phyloP scores from a whole-genome alignment of 2,113 vertebrate genomes.

The Camelus bactrianus region DNA sequence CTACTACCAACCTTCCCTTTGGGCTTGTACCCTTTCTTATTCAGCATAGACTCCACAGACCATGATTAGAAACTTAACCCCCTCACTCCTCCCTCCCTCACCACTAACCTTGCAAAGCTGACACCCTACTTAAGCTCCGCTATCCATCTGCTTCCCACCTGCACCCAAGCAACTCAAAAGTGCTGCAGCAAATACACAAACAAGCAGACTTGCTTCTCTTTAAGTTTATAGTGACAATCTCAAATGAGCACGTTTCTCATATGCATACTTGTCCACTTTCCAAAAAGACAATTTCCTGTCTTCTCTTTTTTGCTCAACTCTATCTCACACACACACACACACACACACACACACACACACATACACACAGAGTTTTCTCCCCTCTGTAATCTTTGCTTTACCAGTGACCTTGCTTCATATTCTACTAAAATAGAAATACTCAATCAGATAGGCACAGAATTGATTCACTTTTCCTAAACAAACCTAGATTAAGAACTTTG shows the following conservation, averaged over 20 bases:
- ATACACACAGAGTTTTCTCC: background rate
- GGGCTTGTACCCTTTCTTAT: background rate
- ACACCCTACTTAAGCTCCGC: background rate
- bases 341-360: background rate
- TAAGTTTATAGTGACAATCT: background rate
- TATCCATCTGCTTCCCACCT: background rate
- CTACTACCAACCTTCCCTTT: background rate
- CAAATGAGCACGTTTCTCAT: background rate
- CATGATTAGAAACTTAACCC: background rate
- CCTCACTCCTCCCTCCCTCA: background rate
- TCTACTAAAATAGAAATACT: background rate
- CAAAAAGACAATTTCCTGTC: background rate
- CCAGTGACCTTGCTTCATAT: background rate
- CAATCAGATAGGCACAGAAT: background rate
- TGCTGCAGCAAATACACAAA: background rate
- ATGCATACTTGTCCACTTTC: background rate
- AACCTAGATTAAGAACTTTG: background rate
- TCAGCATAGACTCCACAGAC: background rate
- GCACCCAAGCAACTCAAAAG: background rate
- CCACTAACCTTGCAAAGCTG: background rate
- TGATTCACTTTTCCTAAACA: background rate
- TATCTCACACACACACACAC: background rate
- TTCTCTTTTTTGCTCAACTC: background rate
- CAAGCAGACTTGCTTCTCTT: background rate
- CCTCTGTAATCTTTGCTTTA: background rate